Conservation (phyloP, 2,797 vertebrate genomes). For the Sebastes aleutianus region DNA sequence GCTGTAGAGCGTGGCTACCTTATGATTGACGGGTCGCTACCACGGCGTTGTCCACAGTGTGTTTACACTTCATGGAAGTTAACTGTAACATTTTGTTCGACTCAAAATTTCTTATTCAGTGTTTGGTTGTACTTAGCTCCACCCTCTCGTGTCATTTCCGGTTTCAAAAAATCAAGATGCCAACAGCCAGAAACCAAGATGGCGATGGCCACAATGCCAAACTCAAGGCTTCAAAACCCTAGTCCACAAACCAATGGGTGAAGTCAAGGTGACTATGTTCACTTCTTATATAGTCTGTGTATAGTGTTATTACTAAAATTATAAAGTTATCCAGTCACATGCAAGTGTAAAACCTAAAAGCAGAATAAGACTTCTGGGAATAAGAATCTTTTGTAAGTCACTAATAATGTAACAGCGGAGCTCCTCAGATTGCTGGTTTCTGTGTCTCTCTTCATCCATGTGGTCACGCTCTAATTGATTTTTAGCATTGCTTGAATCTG, state of each 20-base stretch:
- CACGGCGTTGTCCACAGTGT: too few species aligned
- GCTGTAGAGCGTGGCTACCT: too few species aligned
- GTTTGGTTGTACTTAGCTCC: fast-evolving
- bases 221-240: background rate
- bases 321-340: background rate
- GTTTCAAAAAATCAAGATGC: background rate
- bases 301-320: background rate
- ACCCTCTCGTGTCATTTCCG: too few species aligned
- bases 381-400: background rate
- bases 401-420: background rate
- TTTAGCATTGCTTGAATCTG: slow-evolving; percentile 18
- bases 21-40: too few species aligned
- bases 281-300: too few species aligned
- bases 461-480: slow-evolving; percentile 43
- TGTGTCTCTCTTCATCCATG: slow-evolving; percentile 18
- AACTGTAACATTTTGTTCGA: too few species aligned
- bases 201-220: background rate
- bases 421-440: slow-evolving; percentile 4
- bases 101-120: too few species aligned
- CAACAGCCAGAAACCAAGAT: background rate
- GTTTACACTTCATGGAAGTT: too few species aligned
- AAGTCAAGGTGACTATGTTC: too few species aligned
- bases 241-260: too few species aligned
- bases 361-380: background rate
- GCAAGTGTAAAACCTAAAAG: background rate